phyloP scores from a whole-genome alignment of 1,140 invertebrate genomes.

The Metaphire vulgaris region DNA sequence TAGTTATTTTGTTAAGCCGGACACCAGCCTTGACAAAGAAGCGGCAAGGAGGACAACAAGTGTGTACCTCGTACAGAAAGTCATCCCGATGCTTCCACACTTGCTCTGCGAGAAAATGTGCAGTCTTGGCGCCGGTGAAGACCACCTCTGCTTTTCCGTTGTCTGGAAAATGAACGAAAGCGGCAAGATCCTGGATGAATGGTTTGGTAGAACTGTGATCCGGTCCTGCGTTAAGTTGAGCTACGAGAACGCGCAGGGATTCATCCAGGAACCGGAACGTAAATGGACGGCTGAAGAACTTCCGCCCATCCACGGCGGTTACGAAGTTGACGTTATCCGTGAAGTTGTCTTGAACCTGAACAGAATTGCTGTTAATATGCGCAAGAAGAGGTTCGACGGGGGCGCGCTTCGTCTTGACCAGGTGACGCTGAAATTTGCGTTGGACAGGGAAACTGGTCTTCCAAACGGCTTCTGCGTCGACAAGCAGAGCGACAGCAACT shows the following conservation, averaged over 20 bases:
- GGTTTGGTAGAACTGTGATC: constrained; percentile 76
- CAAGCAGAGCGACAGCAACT: constrained; percentile 55
- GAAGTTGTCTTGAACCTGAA: constrained; percentile 62
- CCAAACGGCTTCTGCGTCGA: constrained; percentile 55
- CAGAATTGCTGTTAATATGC: constrained; percentile 70
- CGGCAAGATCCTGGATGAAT: constrained; percentile 60
- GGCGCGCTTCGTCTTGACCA: constrained; percentile 52
- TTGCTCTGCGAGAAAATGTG: constrained; percentile 55
- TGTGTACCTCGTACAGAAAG: constrained; percentile 43
- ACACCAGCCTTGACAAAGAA: constrained; percentile 49
- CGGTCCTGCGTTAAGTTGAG: constrained; percentile 77
- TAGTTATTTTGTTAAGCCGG: constrained; percentile 50
- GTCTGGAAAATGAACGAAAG: constrained; percentile 60
- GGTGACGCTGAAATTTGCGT: constrained; percentile 67
- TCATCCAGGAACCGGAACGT: constrained; percentile 64
- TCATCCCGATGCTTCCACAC: constrained; percentile 52
- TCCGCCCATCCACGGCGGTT: constrained; percentile 62
- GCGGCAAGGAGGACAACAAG: constrained; percentile 50
- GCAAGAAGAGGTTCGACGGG: constrained; percentile 20
- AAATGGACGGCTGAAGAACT: constrained; percentile 58
- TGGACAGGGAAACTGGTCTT: constrained; percentile 59
- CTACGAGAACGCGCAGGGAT: constrained; percentile 79
- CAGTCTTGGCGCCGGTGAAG: constrained; percentile 52
- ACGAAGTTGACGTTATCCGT: constrained; percentile 58
- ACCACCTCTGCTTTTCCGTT: constrained; percentile 54